A percentile compares a stretch with the other conserved stretches of the same genome.
These are phyloP conservation scores for Spisula subtruncata DNA, from an alignment of 2,888 invertebrate species.

Conservation along the genomic window DNA sequence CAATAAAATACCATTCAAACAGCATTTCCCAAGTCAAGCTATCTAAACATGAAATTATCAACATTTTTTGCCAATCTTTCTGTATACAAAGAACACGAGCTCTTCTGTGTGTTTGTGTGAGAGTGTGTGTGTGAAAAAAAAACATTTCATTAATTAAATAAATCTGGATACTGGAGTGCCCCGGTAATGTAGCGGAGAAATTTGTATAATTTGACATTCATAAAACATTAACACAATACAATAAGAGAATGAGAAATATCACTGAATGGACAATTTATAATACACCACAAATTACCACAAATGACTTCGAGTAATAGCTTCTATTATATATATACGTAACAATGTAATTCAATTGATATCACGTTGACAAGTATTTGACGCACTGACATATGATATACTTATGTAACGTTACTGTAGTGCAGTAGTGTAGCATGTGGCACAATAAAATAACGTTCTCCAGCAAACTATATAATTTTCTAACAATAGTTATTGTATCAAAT, in stretches of 20 bases:
- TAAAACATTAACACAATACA: conserved; percentile 15
- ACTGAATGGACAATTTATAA: background rate
- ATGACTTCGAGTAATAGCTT: background rate
- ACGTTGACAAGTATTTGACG: background rate
- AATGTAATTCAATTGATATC: conserved; percentile 29
- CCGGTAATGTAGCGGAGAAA: background rate
- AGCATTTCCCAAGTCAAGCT: conserved; percentile 41
- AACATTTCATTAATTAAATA: conserved; percentile 1
- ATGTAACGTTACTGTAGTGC: background rate
- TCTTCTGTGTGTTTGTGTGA: background rate
- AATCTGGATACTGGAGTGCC: background rate
- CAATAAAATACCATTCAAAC: conserved; percentile 55
- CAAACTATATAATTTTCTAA: background rate
- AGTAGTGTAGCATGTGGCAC: no score
- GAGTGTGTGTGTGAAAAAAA: background rate
- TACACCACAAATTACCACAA: background rate
- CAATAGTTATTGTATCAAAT: background rate
- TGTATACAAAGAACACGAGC: background rate
- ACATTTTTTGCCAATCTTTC: conserved; percentile 32
- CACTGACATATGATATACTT: background rate
- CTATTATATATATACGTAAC: conserved; percentile 23
- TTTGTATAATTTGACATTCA: conserved; percentile 4
- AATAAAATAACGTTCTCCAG: background rate
- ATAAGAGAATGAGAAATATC: background rate
- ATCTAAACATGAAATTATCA: conserved; percentile 31